Conservation (phyloP, 1,140 invertebrate species). For the Philotrypesis tridentata region DNA sequence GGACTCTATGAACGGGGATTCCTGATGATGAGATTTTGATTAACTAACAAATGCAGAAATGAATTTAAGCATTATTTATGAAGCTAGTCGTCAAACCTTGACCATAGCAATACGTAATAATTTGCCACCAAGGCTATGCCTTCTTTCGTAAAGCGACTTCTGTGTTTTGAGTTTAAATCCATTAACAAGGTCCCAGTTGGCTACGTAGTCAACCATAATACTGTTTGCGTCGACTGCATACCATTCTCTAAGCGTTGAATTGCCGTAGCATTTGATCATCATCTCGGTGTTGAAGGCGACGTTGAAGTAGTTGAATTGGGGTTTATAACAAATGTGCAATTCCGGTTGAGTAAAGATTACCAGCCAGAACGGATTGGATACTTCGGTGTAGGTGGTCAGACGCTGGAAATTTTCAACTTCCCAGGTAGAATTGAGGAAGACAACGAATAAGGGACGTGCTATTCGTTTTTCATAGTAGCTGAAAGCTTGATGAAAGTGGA, state of each 20-base stretch:
- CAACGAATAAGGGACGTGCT: neutral
- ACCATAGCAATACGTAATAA: neutral
- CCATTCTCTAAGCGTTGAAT: conserved; percentile 53
- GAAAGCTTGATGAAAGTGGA: neutral
- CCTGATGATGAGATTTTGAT: neutral
- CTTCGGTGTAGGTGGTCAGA: neutral
- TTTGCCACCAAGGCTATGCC: neutral
- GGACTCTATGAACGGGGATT: neutral
- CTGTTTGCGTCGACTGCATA: conserved; percentile 48
- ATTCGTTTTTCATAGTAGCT: neutral
- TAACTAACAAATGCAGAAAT: neutral
- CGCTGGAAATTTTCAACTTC: neutral
- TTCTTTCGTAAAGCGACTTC: neutral
- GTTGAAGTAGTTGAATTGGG: conserved; percentile 49
- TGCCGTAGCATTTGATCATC: conserved; percentile 49
- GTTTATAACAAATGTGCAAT: conserved; percentile 1
- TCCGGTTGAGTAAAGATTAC: neutral
- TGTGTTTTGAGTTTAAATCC: neutral
- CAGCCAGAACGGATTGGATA: conserved; percentile 7
- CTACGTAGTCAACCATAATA: neutral
- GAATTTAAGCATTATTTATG: neutral
- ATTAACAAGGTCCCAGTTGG: neutral
- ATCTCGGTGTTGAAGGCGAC: conserved; percentile 54
- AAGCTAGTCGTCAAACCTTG: neutral
- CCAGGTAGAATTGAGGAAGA: neutral